Percentiles rank a stretch among this genome's conserved stretches.
These are phyloP conservation scores for Grus americana DNA, from an alignment of 2,113 vertebrate genomes.

Conservation along the genomic window DNA sequence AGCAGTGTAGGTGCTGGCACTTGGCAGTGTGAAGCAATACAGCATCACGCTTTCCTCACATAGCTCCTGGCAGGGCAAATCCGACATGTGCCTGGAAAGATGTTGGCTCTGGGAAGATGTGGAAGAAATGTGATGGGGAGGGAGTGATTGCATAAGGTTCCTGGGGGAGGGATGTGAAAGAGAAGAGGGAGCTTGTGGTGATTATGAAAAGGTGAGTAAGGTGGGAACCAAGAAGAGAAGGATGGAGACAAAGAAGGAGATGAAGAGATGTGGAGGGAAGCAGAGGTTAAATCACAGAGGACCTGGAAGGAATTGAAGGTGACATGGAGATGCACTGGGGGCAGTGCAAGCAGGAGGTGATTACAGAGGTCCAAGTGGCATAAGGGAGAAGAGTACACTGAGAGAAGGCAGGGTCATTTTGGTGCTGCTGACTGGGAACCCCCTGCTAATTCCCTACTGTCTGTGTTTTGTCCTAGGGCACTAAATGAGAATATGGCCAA, in stretches of 20 bases:
- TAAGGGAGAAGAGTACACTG: background rate
- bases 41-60: background rate
- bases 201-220: background rate
- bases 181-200: background rate
- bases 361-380: background rate
- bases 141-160: background rate
- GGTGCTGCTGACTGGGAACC: rapidly evolving
- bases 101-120: background rate
- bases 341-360: background rate
- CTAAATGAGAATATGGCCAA: slow-evolving; percentile 88
- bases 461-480: slow-evolving; percentile 27
- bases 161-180: background rate
- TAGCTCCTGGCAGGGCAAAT: background rate
- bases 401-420: rapidly evolving
- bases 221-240: background rate
- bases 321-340: background rate
- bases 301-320: background rate
- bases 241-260: background rate
- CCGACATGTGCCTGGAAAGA: background rate
- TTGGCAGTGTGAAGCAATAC: background rate
- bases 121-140: background rate
- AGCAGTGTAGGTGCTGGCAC: background rate
- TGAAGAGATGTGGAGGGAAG: background rate
- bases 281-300: background rate
- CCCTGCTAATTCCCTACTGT: background rate